phyloP scores from a whole-genome alignment of 2,113 vertebrate species.

The Vulpes ferrilata region DNA sequence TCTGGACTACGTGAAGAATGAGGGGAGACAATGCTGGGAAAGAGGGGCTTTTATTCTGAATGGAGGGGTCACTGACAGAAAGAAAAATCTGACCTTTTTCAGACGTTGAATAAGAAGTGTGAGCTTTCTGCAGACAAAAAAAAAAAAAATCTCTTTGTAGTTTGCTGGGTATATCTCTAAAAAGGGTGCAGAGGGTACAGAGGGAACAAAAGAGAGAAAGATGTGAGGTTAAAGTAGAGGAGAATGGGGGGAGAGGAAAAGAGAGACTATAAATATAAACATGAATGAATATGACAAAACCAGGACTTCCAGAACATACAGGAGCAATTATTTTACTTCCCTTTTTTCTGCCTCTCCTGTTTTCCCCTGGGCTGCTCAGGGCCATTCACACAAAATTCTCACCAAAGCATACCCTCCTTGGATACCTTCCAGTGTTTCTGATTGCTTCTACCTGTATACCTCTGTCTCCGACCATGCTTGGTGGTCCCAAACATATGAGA shows the following conservation, averaged over 20 bases:
- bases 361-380: not conserved
- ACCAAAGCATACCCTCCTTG: not conserved
- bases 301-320: not conserved
- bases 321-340: not conserved
- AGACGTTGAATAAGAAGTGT: constrained; percentile 32
- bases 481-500: not conserved
- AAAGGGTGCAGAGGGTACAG: not conserved
- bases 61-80: not conserved
- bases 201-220: not conserved
- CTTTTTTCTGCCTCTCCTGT: not conserved
- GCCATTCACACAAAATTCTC: not conserved
- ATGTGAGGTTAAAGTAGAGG: not conserved
- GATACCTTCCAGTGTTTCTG: not conserved
- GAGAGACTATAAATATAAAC: not conserved
- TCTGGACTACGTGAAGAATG: not conserved
- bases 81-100: not conserved
- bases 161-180: not conserved
- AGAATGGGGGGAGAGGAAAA: not conserved
- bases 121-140: not conserved
- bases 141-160: not conserved
- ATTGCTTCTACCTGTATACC: not conserved
- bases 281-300: not conserved
- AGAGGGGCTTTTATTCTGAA: not conserved
- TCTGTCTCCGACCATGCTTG: not conserved
- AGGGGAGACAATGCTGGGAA: not conserved